A percentile compares a stretch with the other conserved stretches of the same genome.
Conservation (phyloP, 1,140 invertebrate genomes). For the Temnothorax curvispinosus region DNA sequence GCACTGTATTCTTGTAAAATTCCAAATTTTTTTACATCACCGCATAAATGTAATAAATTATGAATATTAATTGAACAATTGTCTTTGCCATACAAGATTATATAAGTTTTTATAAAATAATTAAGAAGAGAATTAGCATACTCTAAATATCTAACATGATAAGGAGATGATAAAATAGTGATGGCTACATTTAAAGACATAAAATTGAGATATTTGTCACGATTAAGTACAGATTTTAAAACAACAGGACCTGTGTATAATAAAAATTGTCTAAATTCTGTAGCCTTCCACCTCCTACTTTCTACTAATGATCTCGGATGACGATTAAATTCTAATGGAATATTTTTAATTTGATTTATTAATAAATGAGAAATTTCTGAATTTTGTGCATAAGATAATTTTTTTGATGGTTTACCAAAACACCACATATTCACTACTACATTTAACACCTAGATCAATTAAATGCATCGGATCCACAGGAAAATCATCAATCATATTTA, state of each 20-base stretch:
- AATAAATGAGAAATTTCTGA: neutral
- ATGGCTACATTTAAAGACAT: neutral
- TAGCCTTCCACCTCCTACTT: neutral
- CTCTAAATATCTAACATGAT: neutral
- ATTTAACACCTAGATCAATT: neutral
- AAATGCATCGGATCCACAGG: constrained; percentile 4
- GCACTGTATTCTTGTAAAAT: constrained; percentile 1
- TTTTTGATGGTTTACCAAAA: neutral
- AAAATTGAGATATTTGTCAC: neutral
- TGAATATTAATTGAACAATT: constrained; percentile 5
- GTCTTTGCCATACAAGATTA: neutral
- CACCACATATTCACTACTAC: neutral
- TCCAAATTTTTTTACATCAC: neutral
- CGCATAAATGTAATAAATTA: neutral
- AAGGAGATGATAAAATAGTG: constrained; percentile 4
- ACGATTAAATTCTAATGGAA: constrained; percentile 8
- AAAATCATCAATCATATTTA: neutral
- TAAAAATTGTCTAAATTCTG: constrained; percentile 19
- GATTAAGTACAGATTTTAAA: constrained; percentile 6
- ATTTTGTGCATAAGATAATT: neutral
- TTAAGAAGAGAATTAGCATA: neutral
- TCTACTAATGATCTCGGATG: neutral
- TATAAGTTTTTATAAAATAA: neutral
- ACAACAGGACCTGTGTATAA: neutral
- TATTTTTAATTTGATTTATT: neutral